Base-by-base conservation (phyloP, 2,113 vertebrate species). In the Myotis lucifugus region DNA sequence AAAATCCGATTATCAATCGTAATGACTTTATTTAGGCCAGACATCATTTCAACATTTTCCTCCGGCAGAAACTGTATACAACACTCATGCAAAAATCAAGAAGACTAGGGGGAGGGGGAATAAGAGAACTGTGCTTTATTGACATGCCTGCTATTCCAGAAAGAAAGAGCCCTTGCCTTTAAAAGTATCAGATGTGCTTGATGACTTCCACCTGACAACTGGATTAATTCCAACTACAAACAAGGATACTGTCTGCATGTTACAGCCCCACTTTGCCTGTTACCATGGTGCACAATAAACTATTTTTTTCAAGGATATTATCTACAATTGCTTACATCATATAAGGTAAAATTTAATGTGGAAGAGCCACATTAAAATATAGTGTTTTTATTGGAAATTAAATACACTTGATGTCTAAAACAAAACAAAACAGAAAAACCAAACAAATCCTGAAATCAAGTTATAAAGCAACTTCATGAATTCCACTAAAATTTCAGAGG, bases 21-120 rank as follows among this genome's bases (percentile, higher is more conserved):
- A 37, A 96, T 88, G 32, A 59, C 32, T 87, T 96, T 92, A 92
- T 64, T 90, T 87, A 93, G 29, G 67, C 27, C 70, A 92, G 46
- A 93, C 19, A 85, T 15, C 50, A 89, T 64, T 93, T 85, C 69
- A 91, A 74, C 52, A 54, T 37, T 81, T 92, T 81, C 83, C 67
- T 88, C 40, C 85, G 48, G 50, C 52, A 94, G 67, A 85, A 84
- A 78, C 3, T 83, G 6, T 37, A 78, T 6, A 34, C 2, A 56
- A 50, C n/a, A 76, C 59, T 86, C 29, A 85, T 32, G 17, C 32
- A 92, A 95, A 88, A 61, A 77, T 5, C 2, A 32, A 9, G 18
- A 4, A 0, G 9, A 23, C 0, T 61, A 0, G 17, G 0, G 5
- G 13, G 32, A 70, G 34, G 0, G 18, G 13, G n/a, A 85, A 32